Conservation (phyloP, 2,113 vertebrate genomes). For the Daphoenositta chrysoptera region DNA sequence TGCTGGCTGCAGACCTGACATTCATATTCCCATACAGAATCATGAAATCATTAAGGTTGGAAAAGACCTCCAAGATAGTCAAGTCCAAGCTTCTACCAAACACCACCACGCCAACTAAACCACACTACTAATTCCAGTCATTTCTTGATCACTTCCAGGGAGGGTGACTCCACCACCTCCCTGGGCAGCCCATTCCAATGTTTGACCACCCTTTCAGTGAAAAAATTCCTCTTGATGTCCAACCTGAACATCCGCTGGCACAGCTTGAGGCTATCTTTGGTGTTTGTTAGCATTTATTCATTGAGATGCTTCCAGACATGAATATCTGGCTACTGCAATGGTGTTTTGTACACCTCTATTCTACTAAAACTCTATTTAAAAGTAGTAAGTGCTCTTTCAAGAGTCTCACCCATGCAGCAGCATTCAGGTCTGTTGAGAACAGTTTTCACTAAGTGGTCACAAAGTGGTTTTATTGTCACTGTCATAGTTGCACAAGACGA, state of each 20-base stretch:
- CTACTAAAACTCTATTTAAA: slow-evolving; percentile 41
- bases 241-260: neutral
- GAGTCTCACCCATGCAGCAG: slow-evolving; percentile 18
- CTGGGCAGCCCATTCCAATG: neutral
- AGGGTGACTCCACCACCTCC: neutral
- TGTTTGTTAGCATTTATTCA: neutral
- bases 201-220: neutral
- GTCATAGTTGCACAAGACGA: neutral
- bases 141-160: neutral
- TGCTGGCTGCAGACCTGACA: neutral
- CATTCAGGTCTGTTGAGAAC: slow-evolving; percentile 24
- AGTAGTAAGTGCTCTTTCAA: neutral
- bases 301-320: neutral
- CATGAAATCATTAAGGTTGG: neutral
- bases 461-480: slow-evolving; percentile 49
- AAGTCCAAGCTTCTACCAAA: neutral
- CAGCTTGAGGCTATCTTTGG: neutral
- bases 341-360: slow-evolving; percentile 15
- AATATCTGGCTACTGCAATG: neutral
- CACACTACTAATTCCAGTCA: too few relatives aligned
- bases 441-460: slow-evolving; percentile 13
- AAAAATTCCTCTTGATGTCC: neutral
- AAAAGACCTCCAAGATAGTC: neutral
- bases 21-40: neutral
- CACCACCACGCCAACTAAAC: neutral